These are phyloP conservation scores for Microplitis demolitor DNA, from an alignment of 1,140 invertebrate genomes.

Conservation along the genomic window DNA sequence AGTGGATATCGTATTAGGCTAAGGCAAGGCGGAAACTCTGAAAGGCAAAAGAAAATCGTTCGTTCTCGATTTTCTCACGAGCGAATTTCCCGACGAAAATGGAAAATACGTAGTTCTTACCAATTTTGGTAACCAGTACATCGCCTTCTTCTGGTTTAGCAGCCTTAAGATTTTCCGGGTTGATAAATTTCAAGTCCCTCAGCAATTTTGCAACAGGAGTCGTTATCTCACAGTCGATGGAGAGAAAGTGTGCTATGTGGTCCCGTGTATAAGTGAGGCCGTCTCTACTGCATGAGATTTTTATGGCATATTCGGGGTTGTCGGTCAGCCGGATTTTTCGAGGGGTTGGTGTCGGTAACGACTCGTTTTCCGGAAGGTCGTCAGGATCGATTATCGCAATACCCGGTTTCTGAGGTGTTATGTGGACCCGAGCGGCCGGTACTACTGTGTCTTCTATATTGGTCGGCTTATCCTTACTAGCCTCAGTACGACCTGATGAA, in stretches of 20 bases:
- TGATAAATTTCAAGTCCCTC: background rate
- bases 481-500: too few relatives aligned
- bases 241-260: conserved; percentile 10
- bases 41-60: background rate
- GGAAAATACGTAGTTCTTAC: background rate
- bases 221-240: background rate
- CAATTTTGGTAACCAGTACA: background rate
- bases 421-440: too few relatives aligned
- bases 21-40: background rate
- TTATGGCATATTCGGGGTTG: background rate
- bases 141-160: background rate
- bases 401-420: too few relatives aligned
- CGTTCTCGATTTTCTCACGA: background rate
- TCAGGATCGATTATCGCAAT: background rate
- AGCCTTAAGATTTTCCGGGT: background rate
- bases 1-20: background rate
- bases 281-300: background rate
- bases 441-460: too few relatives aligned
- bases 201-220: background rate
- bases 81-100: background rate
- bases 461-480: too few relatives aligned
- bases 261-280: background rate
- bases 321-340: background rate
- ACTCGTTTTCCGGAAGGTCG: background rate
- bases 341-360: background rate